Conservation (phyloP, 2,888 invertebrate species). For the Hemithea aestivaria region DNA sequence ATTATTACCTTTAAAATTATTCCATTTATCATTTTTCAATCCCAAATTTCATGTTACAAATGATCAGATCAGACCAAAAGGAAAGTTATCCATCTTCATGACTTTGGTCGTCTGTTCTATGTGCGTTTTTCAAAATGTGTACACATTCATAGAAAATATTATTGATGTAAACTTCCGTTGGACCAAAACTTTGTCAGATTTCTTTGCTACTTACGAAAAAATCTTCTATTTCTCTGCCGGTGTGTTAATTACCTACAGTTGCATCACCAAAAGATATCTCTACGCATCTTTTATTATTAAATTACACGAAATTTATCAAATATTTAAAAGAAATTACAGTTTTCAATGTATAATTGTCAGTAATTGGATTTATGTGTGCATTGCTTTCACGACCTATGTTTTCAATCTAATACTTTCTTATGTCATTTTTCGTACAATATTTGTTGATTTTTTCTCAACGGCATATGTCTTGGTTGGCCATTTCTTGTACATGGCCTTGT, state of each 20-base stretch:
- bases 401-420: not conserved
- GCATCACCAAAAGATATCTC: not conserved
- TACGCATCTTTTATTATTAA: not conserved
- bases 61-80: constrained; percentile 4
- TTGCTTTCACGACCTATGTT: too few species aligned
- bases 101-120: not conserved
- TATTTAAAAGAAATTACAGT: constrained; percentile 1
- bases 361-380: not conserved
- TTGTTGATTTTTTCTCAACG: too few species aligned
- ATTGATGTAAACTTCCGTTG: not conserved
- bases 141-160: not conserved
- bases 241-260: not conserved
- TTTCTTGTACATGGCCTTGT: too few species aligned
- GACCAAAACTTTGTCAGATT: not conserved
- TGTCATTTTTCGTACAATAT: not conserved
- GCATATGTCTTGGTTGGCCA: too few species aligned
- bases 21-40: not conserved
- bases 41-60: not conserved
- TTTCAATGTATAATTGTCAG: not conserved
- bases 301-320: constrained; percentile 3
- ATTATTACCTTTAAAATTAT: constrained; percentile 2
- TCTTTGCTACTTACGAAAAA: not conserved
- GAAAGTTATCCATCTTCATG: not conserved
- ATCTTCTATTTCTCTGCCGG: not conserved
- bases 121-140: not conserved